Percentiles rank a stretch among this genome's conserved stretches.
These are phyloP conservation scores for Characodon lateralis DNA, from an alignment of 2,797 vertebrate species.

Conservation along the genomic window DNA sequence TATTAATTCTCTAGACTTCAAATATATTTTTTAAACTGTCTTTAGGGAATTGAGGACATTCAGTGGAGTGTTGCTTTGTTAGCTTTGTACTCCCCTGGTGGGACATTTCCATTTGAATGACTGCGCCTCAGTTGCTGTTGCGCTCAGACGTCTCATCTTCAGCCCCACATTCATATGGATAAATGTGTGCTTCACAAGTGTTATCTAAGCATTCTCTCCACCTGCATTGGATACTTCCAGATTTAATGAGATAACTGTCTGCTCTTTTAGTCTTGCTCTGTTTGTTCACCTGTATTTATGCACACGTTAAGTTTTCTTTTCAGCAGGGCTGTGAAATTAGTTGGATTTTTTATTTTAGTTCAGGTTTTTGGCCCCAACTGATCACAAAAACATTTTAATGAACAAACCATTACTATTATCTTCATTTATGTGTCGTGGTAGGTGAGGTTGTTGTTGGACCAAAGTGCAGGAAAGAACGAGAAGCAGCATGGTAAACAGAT, in stretches of 20 bases:
- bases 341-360: background rate
- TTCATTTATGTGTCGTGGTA: background rate
- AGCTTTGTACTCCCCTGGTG: conserved; percentile 64
- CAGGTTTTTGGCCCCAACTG: background rate
- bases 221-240: background rate
- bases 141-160: conserved; percentile 41
- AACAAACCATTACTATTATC: background rate
- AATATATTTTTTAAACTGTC: conserved; percentile 39
- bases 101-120: conserved; percentile 69
- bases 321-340: background rate
- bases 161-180: conserved; percentile 9
- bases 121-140: conserved; percentile 23
- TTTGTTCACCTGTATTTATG: background rate
- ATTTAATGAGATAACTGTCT: background rate
- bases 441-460: too few relatives aligned
- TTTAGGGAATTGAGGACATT: conserved; percentile 62
- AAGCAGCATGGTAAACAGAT: too few relatives aligned
- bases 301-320: background rate
- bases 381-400: background rate
- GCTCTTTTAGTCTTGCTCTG: background rate
- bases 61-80: conserved; percentile 54
- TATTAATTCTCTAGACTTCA: conserved; percentile 70
- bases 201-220: background rate
- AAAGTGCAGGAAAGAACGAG: too few relatives aligned
- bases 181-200: conserved; percentile 2